A percentile compares a stretch with the other conserved stretches of the same genome.
These are phyloP conservation scores for Lepidothrix coronata DNA, from an alignment of 2,113 vertebrate genomes.

Conservation along the genomic window DNA sequence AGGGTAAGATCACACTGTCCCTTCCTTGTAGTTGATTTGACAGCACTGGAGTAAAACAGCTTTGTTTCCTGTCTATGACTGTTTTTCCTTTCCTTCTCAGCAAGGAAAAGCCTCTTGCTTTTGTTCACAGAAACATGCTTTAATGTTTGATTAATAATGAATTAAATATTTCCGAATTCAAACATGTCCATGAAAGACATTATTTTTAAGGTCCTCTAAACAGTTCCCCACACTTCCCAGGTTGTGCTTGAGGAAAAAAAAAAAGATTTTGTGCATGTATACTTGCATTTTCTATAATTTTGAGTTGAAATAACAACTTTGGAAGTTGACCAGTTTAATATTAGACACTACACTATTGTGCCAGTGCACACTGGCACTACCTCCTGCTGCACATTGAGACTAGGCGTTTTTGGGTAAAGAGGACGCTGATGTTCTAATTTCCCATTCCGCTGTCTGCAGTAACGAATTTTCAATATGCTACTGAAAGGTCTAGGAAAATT, in stretches of 20 bases:
- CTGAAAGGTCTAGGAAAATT: slow-evolving; percentile 38
- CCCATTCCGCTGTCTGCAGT: background rate
- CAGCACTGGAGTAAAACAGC: background rate
- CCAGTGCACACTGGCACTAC: background rate
- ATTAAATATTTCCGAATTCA: background rate
- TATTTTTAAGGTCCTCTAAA: background rate
- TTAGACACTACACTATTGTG: background rate
- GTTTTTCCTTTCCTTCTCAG: background rate
- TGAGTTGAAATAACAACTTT: background rate
- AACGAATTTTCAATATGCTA: slow-evolving; percentile 30
- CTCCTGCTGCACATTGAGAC: background rate
- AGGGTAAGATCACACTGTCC: background rate
- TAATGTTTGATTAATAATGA: background rate
- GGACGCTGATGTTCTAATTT: background rate
- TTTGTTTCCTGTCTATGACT: background rate
- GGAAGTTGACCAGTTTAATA: background rate
- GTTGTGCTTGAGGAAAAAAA: background rate
- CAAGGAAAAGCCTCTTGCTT: background rate
- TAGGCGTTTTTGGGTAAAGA: background rate
- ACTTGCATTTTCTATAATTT: background rate
- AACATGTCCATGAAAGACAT: background rate
- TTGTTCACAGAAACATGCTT: background rate
- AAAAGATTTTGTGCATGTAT: background rate
- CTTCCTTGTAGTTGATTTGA: background rate
- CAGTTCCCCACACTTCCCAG: rapidly evolving